Conservation (phyloP, 1,140 invertebrate species). For the Glossosoma conforme region DNA sequence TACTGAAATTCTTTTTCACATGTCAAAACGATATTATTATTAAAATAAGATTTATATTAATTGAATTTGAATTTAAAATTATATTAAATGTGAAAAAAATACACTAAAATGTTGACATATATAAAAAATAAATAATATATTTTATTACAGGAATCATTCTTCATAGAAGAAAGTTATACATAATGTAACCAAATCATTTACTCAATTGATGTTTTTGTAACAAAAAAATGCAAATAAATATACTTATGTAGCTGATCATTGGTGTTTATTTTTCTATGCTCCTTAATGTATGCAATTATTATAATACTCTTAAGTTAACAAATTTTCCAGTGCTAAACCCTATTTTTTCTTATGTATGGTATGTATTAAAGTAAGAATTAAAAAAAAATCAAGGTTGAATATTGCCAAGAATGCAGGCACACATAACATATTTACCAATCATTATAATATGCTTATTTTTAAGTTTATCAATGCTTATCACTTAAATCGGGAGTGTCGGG, state of each 20-base stretch:
- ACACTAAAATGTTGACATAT: too few relatives aligned
- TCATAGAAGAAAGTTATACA: conserved; percentile 25
- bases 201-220: conserved; percentile 26
- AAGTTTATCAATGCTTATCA: too few relatives aligned
- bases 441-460: too few relatives aligned
- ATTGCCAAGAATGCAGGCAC: too few relatives aligned
- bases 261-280: background rate
- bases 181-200: conserved; percentile 24
- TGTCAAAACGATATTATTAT: conserved; percentile 3
- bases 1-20: conserved; percentile 11
- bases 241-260: background rate
- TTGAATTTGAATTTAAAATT: conserved; percentile 10
- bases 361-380: too few relatives aligned
- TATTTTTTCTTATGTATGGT: too few relatives aligned
- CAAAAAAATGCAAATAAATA: conserved; percentile 3
- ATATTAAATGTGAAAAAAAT: conserved; percentile 11
- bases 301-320: too few relatives aligned
- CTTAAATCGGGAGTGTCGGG: too few relatives aligned
- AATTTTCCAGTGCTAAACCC: too few relatives aligned
- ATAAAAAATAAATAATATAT: conserved; percentile 28
- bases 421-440: too few relatives aligned
- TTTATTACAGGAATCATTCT: conserved; percentile 28
- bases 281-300: too few relatives aligned
- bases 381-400: too few relatives aligned
- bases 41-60: conserved; percentile 18